Evolutionary conservation across 2,888 invertebrate species (phyloP), one percentile per base, ranked within the genome.

Genomic region (Leptura quadrifasciata): DNA sequence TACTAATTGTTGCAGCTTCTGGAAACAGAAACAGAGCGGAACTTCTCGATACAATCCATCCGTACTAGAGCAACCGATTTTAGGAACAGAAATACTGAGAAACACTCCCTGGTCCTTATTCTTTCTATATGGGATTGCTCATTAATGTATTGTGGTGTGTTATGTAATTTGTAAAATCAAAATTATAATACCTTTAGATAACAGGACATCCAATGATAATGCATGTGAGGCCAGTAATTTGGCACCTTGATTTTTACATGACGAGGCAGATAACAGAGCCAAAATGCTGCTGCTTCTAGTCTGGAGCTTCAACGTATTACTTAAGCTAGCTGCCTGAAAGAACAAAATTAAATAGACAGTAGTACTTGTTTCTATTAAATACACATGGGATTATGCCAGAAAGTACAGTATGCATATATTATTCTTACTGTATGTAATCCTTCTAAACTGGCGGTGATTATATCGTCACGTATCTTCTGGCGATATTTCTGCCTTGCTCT

Each of bases 281-380:
- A 98, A 93, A 79, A 98, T 96, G 82, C 96, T 95, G 71, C 97
- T 97, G 86, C 98, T 98, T 63, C 97, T 92, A 83, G 94, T 94
- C 89, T 98, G 98, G 55, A 98, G 91, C 80, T 96, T 96, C 76
- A 98, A 90, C 2, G 94, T 93, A 87, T 97, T 98, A 89, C 97
- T 96, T 68, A 98, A 92, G 83, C 95, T 94, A 17, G 98, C 97
- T 20, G 97, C 97, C 92, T 94, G 81, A 52, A 90, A 86, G 31
- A 73, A 60, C 12, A 31, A 21, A 63, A 67, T 35, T n/a, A 52
- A 47, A 71, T 5, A 47, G 17, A 12, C 5, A 10, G 0, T 52
- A 52, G 18, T 18, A 54, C 12, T 39, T 39, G 39, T 39, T 63
- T 6, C 8, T 10, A 10, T 8, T 9, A 8, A 12, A 15, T 12